Conservation (phyloP, 1,140 invertebrate species). For the Danaus plexippus region DNA sequence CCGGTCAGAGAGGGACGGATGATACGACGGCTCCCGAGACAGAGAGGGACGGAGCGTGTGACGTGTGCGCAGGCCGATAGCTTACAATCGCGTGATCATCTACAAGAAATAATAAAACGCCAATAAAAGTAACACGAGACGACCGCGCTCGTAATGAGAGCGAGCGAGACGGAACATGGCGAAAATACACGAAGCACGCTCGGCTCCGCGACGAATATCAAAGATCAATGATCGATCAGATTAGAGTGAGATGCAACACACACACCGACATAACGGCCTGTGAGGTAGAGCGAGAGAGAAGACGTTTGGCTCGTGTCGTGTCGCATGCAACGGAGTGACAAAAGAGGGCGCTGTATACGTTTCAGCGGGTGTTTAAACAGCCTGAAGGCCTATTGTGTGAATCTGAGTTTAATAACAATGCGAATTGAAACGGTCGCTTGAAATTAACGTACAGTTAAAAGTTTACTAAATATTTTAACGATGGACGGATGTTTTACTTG, state of each 20-base stretch:
- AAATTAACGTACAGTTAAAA: conserved; percentile 23
- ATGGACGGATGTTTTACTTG: too few relatives aligned
- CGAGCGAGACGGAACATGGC: conserved; percentile 44
- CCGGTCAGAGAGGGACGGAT: conserved; percentile 43
- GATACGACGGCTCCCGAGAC: conserved; percentile 11
- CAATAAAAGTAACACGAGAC: conserved; percentile 70
- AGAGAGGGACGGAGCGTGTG: conserved; percentile 41
- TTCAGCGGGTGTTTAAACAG: conserved; percentile 25
- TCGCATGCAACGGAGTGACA: conserved; percentile 26
- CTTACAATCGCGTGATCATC: conserved; percentile 70
- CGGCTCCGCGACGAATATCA: conserved; percentile 66
- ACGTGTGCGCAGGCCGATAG: conserved; percentile 69
- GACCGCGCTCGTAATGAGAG: conserved; percentile 45
- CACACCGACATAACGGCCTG: conserved; percentile 29
- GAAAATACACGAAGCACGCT: conserved; percentile 50
- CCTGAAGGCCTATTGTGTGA: conserved; percentile 19
- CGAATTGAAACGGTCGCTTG: conserved; percentile 23
- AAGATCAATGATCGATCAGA: conserved; percentile 71
- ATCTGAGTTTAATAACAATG: conserved; percentile 25
- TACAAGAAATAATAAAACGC: conserved; percentile 72
- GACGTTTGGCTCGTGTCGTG: conserved; percentile 60
- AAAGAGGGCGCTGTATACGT: conserved; percentile 50
- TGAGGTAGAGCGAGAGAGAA: conserved; percentile 37
- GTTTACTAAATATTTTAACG: conserved; percentile 14
- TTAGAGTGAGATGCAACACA: conserved; percentile 54